phyloP scores from a whole-genome alignment of 2,113 vertebrate genomes.

The Smithornis capensis region DNA sequence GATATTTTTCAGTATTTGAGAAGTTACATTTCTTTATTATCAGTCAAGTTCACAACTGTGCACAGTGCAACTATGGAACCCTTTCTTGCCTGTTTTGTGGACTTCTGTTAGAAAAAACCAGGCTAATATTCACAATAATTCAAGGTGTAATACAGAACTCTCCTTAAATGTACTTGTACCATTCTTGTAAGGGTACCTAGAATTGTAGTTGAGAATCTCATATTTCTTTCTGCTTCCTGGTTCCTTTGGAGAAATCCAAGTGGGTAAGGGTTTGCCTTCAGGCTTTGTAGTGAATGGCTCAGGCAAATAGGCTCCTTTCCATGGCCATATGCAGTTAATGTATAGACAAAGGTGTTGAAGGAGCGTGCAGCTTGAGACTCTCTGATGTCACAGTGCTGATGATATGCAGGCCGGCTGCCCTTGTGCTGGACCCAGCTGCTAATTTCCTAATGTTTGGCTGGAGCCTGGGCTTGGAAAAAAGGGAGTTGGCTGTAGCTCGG shows the following conservation, averaged over 20 bases:
- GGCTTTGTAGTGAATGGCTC: background rate
- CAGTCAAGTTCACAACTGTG: background rate
- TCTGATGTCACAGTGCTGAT: background rate
- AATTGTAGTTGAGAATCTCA: background rate
- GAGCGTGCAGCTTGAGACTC: background rate
- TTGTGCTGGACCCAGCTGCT: constrained; percentile 13
- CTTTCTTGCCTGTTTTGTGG: background rate
- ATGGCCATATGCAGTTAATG: background rate
- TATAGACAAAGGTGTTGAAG: background rate
- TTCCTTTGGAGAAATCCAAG: background rate
- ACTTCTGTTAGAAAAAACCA: background rate
- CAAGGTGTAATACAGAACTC: background rate
- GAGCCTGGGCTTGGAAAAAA: constrained; percentile 16
- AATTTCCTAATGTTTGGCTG: constrained; percentile 54
- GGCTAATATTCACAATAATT: background rate
- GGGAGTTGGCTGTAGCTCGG: constrained; percentile 14
- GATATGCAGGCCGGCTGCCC: constrained; percentile 44
- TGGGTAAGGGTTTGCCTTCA: background rate
- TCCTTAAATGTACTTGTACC: background rate
- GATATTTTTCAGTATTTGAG: background rate
- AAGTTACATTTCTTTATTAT: background rate
- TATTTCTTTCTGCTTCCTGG: background rate
- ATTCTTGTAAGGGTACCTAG: background rate
- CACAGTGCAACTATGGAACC: background rate
- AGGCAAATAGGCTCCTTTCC: background rate